Evolutionary conservation across 2,797 vertebrate species (phyloP), one percentile per base, ranked within the genome.

Genomic region (Coregonus sp.): DNA sequence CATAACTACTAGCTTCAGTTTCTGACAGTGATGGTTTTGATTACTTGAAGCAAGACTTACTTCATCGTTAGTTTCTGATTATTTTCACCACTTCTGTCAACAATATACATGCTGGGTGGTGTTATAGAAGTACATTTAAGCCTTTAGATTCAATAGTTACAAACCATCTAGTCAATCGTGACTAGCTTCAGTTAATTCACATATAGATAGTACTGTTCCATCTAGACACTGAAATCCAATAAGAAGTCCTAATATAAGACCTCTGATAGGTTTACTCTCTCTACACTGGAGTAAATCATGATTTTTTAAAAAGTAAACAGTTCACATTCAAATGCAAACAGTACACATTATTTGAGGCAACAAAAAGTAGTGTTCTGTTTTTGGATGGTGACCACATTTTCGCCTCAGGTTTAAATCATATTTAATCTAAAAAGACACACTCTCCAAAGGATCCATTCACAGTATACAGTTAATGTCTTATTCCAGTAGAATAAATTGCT

Each of bases 1-100:
- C 68, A 75, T 81, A 76, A 85, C 88, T 83, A 88, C 80, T 82
- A 89, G 87, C 87, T 85, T 89, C 74, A 78, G 70, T 82, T 82
- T 78, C 77, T 82, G 81, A 83, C 84, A 75, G 83, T 47, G 84
- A 88, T 81, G 77, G 82, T 80, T 78, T 52, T 70, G 78, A 84
- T 84, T 86, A 84, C 70, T 80, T 63, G 72, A 75, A 85, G 73
- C 2, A 66, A 85, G 80, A 86, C 66, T 83, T 86, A 85, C 82
- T 63, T 25, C 9, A 63, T 25, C 20, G 79, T 85, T 90, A 82
- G 83, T 86, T 87, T 56, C 70, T 74, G 85, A 88, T 85, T n/a
- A 80, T 67, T 66, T 35, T 73, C 51, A 72, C 61, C 20, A 16
- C 29, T 73, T 78, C 73, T 52, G 72, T 78, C 70, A 73, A 75